Evolutionary conservation across 2,888 invertebrate species (phyloP).

Genomic region (Spisula subtruncata): DNA sequence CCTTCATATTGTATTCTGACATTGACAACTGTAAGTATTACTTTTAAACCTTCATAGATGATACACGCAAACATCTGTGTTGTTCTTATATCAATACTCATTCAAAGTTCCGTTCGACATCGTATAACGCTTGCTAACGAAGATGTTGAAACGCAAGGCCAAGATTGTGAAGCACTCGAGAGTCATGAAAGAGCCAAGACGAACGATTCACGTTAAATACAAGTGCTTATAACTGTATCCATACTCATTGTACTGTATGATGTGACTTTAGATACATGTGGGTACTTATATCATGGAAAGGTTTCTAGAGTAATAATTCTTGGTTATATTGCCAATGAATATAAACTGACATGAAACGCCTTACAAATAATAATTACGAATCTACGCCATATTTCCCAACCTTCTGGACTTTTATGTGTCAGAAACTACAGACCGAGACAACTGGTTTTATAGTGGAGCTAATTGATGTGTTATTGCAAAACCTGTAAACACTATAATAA

Average conservation of each 20-base stretch:
- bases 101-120: no score
- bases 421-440: conserved; percentile 43
- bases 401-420: conserved; percentile 50
- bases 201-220: not conserved
- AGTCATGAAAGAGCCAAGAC: not conserved
- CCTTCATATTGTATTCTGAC: not conserved
- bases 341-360: conserved; percentile 36
- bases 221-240: not conserved
- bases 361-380: conserved; percentile 33
- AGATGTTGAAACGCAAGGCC: not conserved
- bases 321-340: conserved; percentile 6
- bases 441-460: conserved; percentile 49
- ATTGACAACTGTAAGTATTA: not conserved
- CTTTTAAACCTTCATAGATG: not conserved
- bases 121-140: no score
- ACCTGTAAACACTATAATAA: conserved; percentile 33
- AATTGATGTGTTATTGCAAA: conserved; percentile 57
- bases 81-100: no score
- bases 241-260: not conserved
- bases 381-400: conserved; percentile 40
- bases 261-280: not conserved
- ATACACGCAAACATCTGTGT: not conserved
- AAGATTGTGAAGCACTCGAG: not conserved
- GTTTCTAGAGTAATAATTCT: not conserved
- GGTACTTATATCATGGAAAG: not conserved